Percentiles rank a stretch among this genome's conserved stretches.
Conservation (phyloP, 2,797 vertebrate genomes). For the Anomalospiza imberbis region DNA sequence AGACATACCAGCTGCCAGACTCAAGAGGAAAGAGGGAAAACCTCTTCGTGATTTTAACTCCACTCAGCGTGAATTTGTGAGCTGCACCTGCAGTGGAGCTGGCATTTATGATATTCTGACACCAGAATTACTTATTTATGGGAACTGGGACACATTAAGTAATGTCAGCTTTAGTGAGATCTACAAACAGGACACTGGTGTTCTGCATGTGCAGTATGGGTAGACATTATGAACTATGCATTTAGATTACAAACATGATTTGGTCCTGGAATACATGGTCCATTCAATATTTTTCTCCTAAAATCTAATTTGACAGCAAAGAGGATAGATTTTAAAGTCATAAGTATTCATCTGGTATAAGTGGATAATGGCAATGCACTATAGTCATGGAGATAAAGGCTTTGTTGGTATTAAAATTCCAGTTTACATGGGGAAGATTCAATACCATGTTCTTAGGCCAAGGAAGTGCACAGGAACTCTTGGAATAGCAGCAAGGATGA, state of each 20-base stretch:
- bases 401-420: background rate
- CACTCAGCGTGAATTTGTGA: background rate
- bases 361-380: background rate
- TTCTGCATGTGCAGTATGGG: background rate
- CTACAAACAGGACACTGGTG: background rate
- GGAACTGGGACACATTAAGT: background rate
- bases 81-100: background rate
- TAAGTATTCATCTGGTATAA: background rate
- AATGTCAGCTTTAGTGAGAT: background rate
- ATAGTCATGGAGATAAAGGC: background rate
- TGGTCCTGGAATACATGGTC: background rate
- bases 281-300: background rate
- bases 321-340: background rate
- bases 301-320: background rate
- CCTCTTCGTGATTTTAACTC: background rate
- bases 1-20: background rate
- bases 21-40: background rate
- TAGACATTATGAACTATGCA: background rate
- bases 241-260: background rate
- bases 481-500: background rate
- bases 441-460: background rate
- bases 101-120: background rate
- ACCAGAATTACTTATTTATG: background rate
- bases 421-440: background rate
- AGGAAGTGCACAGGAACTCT: background rate